phyloP scores from a whole-genome alignment of 2,888 invertebrate species.

The Neoitamus cyanurus region DNA sequence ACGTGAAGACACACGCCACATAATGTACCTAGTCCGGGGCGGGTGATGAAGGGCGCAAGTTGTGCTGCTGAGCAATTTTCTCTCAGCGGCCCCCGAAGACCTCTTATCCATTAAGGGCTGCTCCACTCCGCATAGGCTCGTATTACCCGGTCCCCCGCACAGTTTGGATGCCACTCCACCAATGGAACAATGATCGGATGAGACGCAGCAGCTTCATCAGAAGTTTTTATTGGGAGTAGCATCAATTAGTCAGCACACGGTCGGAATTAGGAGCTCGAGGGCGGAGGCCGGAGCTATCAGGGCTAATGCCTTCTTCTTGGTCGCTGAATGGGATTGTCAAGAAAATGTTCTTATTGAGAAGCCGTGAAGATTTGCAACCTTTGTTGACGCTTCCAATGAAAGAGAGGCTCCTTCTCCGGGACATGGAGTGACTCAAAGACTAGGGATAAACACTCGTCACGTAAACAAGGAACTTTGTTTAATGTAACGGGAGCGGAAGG shows the following conservation, averaged over 20 bases:
- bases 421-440: constrained; percentile 10
- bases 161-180: background rate
- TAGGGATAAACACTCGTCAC: constrained; percentile 46
- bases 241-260: constrained; percentile 38
- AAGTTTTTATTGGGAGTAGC: constrained; percentile 41
- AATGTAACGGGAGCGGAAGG: background rate
- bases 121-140: constrained; percentile 2
- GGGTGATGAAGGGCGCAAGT: background rate
- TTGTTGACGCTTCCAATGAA: constrained; percentile 11
- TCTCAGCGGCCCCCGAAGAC: constrained; percentile 49
- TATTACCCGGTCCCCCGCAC: constrained; percentile 6
- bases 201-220: constrained; percentile 26
- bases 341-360: constrained; percentile 20
- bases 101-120: constrained; percentile 41
- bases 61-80: constrained; percentile 47
- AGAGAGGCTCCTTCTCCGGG: background rate
- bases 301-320: background rate
- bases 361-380: constrained; percentile 13
- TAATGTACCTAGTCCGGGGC: background rate
- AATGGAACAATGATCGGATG: constrained; percentile 23
- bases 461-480: constrained; percentile 47
- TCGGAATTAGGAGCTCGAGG: background rate
- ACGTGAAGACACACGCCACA: background rate
- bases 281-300: background rate
- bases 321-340: constrained; percentile 6